phyloP scores from a whole-genome alignment of 2,113 vertebrate genomes.

The Pycnonotus jocosus region DNA sequence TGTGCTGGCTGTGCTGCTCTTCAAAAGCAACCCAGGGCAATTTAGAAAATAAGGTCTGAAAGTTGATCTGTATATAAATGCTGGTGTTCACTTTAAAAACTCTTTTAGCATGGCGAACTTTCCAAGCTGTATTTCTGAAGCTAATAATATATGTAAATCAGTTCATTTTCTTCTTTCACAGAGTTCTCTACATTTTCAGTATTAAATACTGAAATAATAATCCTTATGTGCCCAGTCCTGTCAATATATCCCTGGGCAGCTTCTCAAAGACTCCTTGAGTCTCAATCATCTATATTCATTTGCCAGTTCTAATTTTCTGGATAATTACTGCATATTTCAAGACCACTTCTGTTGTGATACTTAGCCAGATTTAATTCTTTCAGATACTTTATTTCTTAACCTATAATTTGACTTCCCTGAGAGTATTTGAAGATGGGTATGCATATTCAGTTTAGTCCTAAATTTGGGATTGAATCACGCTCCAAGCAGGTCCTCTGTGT shows the following conservation, averaged over 20 bases:
- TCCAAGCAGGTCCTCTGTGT: neutral
- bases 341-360: neutral
- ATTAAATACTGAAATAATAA: neutral
- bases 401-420: neutral
- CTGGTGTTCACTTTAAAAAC: neutral
- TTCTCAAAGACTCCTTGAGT: slow-evolving; percentile 16
- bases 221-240: neutral
- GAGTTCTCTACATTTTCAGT: neutral
- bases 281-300: neutral
- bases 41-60: neutral
- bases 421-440: neutral
- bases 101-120: neutral
- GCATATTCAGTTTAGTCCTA: neutral
- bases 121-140: neutral
- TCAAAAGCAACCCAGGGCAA: neutral
- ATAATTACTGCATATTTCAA: slow-evolving; percentile 26
- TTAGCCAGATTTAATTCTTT: slow-evolving; percentile 2
- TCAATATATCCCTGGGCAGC: neutral
- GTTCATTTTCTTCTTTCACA: neutral
- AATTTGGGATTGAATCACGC: neutral
- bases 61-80: neutral
- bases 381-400: neutral
- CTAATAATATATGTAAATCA: neutral
- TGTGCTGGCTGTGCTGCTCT: neutral
- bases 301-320: slow-evolving; percentile 12